Conservation (phyloP, 2,113 vertebrate species). For the Elephantulus edwardii region DNA sequence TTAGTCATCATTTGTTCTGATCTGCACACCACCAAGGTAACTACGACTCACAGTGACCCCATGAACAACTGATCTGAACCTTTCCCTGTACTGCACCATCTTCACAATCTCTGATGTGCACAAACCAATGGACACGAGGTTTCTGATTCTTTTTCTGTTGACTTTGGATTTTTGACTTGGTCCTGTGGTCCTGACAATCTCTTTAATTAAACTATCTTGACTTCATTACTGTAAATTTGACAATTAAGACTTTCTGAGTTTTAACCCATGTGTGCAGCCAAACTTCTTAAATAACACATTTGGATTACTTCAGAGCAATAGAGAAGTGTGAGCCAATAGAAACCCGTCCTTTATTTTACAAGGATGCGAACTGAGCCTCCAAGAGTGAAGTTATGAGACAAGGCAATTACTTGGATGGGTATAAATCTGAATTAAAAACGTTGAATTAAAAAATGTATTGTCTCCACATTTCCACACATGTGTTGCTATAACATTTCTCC, state of each 20-base stretch:
- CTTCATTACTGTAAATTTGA: not conserved
- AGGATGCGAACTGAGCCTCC: not conserved
- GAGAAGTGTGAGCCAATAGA: not conserved
- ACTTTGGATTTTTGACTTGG: not conserved
- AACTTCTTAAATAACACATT: not conserved
- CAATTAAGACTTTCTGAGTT: not conserved
- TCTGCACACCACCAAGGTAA: too few relatives aligned
- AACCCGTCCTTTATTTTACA: not conserved
- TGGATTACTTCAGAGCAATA: not conserved
- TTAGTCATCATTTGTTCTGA: too few relatives aligned
- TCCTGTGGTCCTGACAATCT: accelerated
- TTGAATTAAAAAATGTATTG: not conserved
- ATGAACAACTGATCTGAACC: too few relatives aligned
- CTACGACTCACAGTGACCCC: too few relatives aligned
- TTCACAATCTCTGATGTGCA: too few relatives aligned
- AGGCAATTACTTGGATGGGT: not conserved
- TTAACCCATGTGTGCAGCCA: not conserved
- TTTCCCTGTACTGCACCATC: too few relatives aligned
- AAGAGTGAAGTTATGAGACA: not conserved
- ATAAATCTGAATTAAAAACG: not conserved
- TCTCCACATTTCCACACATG: not conserved
- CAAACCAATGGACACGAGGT: too few relatives aligned
- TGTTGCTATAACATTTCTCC: not conserved
- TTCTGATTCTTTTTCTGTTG: not conserved
- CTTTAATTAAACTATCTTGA: not conserved